Evolutionary conservation across 2,888 invertebrate genomes (phyloP).

Genomic region (Erebia epiphron): DNA sequence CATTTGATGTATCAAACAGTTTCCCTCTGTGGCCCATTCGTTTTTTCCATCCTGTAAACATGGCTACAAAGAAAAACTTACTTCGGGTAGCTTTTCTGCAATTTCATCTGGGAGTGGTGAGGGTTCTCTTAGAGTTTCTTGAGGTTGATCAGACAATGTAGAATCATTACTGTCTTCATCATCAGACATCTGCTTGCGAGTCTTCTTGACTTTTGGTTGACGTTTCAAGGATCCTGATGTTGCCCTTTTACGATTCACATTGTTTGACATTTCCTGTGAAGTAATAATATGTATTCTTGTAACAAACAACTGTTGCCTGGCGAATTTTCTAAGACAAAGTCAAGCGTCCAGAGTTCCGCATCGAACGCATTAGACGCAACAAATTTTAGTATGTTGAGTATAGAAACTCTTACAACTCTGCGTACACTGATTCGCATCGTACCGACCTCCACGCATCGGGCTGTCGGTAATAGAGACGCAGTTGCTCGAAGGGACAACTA

Average conservation of each 20-base stretch:
- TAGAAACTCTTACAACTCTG: too few species aligned
- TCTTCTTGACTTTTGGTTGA: conserved; percentile 51
- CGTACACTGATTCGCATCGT: too few species aligned
- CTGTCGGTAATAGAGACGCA: too few species aligned
- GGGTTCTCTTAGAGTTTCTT: conserved; percentile 60
- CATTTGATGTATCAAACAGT: too few species aligned
- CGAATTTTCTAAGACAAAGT: neutral
- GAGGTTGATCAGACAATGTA: conserved; percentile 49
- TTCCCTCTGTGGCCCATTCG: too few species aligned
- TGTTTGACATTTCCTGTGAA: conserved; percentile 46
- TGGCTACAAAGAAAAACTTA: conserved; percentile 40
- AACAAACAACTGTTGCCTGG: neutral
- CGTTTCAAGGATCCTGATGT: conserved; percentile 42
- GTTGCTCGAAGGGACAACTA: too few species aligned
- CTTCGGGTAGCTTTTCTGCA: conserved; percentile 85
- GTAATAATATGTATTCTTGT: conserved; percentile 4
- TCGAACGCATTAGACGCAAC: too few species aligned
- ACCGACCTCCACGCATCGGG: too few species aligned
- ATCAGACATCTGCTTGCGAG: conserved; percentile 56
- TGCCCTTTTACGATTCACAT: conserved; percentile 51
- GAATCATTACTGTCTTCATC: conserved; percentile 67
- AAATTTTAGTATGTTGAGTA: too few species aligned
- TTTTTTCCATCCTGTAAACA: too few species aligned
- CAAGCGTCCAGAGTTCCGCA: too few species aligned
- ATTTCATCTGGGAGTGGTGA: conserved; percentile 84